Evolutionary conservation across 2,888 invertebrate genomes (phyloP).

Genomic region (Mesoligia furuncula): DNA sequence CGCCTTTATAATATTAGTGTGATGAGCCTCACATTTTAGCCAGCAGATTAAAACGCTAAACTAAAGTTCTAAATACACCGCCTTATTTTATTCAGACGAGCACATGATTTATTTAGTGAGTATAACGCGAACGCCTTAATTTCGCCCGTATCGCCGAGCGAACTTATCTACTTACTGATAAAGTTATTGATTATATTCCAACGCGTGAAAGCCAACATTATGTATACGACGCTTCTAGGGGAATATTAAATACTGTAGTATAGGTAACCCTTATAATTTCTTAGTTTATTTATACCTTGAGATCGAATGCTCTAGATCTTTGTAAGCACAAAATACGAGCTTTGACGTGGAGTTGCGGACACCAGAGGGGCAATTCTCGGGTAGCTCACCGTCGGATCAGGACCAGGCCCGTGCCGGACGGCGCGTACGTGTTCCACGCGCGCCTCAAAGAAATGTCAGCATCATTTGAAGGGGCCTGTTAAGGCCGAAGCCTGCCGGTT

Average conservation of each 20-base stretch:
- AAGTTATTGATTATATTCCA: conserved; percentile 62
- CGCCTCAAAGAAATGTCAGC: no score
- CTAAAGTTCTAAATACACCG: background rate
- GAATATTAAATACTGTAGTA: background rate
- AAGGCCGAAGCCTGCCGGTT: no score
- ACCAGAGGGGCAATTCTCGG: no score
- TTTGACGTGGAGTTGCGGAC: background rate
- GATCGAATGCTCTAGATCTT: background rate
- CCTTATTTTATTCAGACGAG: background rate
- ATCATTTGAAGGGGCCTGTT: no score
- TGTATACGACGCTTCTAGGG: conserved; percentile 36
- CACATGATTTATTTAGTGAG: conserved; percentile 23
- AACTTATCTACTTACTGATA: conserved; percentile 62
- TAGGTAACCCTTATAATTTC: background rate
- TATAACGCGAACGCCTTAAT: conserved; percentile 28
- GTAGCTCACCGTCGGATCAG: no score
- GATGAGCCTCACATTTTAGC: no score
- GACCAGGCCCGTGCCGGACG: no score
- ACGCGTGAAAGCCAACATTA: conserved; percentile 27
- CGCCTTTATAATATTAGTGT: no score
- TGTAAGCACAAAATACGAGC: background rate
- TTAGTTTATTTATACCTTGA: conserved; percentile 1
- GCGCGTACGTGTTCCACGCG: no score
- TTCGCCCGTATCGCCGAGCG: conserved; percentile 43
- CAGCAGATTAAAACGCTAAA: background rate